Evolutionary conservation across 2,113 vertebrate genomes (phyloP).

Genomic region (Grus americana): DNA sequence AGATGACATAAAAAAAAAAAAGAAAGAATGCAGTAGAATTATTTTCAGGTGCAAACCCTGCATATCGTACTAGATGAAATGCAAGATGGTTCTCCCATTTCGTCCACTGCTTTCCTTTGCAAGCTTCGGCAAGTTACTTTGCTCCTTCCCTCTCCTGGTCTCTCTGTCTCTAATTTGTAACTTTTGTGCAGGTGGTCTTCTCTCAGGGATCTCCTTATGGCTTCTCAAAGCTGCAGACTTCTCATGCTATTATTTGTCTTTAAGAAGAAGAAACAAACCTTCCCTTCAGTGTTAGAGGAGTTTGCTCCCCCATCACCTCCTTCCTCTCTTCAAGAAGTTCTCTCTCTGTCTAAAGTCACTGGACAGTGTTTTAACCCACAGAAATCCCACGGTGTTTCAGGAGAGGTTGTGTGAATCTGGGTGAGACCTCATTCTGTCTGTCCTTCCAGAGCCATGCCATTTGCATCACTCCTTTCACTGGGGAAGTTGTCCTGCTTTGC

Average conservation of each 20-base stretch:
- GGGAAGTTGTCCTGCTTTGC: neutral
- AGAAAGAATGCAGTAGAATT: neutral
- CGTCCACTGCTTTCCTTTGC: neutral
- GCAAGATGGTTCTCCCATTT: neutral
- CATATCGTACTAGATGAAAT: neutral
- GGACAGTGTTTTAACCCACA: neutral
- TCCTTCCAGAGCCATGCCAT: neutral
- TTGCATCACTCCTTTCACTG: neutral
- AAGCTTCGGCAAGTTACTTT: neutral
- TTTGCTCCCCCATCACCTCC: neutral
- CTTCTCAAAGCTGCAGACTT: neutral
- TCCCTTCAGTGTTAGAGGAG: neutral
- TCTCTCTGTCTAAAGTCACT: neutral
- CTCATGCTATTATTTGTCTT: neutral
- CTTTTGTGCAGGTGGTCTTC: neutral
- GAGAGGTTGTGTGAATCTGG: neutral
- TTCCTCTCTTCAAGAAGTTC: neutral
- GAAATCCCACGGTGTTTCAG: neutral
- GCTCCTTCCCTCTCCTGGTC: neutral
- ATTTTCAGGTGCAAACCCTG: constrained; percentile 13
- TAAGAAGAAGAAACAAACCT: neutral
- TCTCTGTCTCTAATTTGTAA: neutral
- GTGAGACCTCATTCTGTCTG: neutral
- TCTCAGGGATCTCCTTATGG: neutral
- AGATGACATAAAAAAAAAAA: neutral